phyloP scores from a whole-genome alignment of 2,888 invertebrate species.

The Hirtodrosophila alboralis region DNA sequence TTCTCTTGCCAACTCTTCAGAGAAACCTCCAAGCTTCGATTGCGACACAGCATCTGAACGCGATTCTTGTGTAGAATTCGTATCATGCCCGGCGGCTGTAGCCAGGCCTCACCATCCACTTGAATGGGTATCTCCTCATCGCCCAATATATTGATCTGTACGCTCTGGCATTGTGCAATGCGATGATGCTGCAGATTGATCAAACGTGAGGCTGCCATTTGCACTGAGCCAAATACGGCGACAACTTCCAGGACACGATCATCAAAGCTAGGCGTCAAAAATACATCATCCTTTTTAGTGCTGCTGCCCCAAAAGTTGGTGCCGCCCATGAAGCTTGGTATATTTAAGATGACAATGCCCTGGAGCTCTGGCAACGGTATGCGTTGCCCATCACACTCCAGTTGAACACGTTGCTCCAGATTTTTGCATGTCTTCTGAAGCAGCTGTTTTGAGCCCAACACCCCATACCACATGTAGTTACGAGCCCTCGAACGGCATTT shows the following conservation, averaged over 20 bases:
- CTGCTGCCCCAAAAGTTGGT: slow-evolving; percentile 99
- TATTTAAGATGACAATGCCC: slow-evolving; percentile 98
- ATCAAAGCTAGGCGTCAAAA: slow-evolving; percentile 96
- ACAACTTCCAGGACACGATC: slow-evolving; percentile 98
- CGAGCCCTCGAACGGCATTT: slow-evolving; percentile 97
- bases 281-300: slow-evolving; percentile 94
- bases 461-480: slow-evolving; percentile 98
- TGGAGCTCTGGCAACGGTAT: slow-evolving; percentile 98
- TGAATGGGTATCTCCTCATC: slow-evolving; percentile 97
- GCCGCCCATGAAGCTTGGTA: slow-evolving; percentile 98
- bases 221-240: slow-evolving; percentile 98
- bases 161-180: slow-evolving; percentile 97
- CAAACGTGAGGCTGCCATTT: slow-evolving; percentile 97
- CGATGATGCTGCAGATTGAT: slow-evolving; percentile 98
- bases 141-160: slow-evolving; percentile 97
- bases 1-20: slow-evolving; percentile 95
- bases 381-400: slow-evolving; percentile 98
- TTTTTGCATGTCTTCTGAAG: slow-evolving; percentile 97
- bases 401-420: slow-evolving; percentile 95
- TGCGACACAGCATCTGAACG: slow-evolving; percentile 97
- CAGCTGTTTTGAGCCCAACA: slow-evolving; percentile 90
- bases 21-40: slow-evolving; percentile 95
- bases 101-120: slow-evolving; percentile 99
- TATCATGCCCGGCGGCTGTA: slow-evolving; percentile 98
- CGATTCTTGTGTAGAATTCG: slow-evolving; percentile 98